Evolutionary conservation across 1,140 invertebrate genomes (phyloP).

Genomic region (Microplitis mediator): DNA sequence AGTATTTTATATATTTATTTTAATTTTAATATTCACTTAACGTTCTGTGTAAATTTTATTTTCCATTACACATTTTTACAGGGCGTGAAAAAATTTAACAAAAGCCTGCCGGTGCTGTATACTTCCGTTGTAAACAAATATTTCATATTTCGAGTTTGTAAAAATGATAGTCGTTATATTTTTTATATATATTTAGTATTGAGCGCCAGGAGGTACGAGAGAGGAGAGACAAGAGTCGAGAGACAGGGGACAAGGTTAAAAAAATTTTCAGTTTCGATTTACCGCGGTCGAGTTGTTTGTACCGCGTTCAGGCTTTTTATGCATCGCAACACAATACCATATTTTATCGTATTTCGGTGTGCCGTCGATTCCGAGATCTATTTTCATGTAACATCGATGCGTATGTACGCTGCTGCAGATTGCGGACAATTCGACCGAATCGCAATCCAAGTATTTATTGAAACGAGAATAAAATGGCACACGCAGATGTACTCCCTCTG

Average conservation of each 20-base stretch:
- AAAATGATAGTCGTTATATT: too few species aligned
- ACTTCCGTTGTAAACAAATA: too few species aligned
- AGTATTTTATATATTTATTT: too few species aligned
- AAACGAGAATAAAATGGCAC: conserved; percentile 8
- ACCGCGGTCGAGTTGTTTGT: background rate
- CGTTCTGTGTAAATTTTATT: too few species aligned
- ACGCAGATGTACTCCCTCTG: background rate
- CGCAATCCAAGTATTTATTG: conserved; percentile 21
- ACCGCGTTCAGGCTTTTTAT: background rate
- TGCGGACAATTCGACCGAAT: conserved; percentile 13
- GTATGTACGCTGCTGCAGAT: conserved; percentile 11
- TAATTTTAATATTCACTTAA: too few species aligned
- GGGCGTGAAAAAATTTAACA: too few species aligned
- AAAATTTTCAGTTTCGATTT: background rate
- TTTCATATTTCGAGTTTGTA: too few species aligned
- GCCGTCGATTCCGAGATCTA: conserved; percentile 16
- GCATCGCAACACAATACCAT: conserved; percentile 6
- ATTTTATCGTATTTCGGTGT: conserved; percentile 8
- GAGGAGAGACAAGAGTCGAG: background rate
- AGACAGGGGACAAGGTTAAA: background rate
- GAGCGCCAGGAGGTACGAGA: too few species aligned
- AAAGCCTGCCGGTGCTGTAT: too few species aligned
- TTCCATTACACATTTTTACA: too few species aligned
- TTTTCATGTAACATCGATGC: conserved; percentile 20
- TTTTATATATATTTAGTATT: too few species aligned